Evolutionary conservation across 1,140 invertebrate species (phyloP).

Genomic region (Proctacanthus coquilletti): DNA sequence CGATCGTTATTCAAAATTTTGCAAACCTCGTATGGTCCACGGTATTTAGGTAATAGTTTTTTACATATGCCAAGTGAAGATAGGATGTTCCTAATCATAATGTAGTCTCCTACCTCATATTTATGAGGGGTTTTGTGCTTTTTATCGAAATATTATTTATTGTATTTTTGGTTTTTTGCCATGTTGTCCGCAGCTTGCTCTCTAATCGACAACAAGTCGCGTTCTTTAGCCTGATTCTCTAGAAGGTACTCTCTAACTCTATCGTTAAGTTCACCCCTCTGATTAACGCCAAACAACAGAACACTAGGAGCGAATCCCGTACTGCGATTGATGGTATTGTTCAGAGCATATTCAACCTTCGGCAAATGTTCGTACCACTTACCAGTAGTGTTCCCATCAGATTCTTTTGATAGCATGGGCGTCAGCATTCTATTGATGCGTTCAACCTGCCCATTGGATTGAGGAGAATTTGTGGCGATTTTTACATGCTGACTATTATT

Average conservation of each 20-base stretch:
- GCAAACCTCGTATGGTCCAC: constrained; percentile 13
- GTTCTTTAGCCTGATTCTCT: too few relatives aligned
- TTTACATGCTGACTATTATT: constrained; percentile 9
- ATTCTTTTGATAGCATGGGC: constrained; percentile 9
- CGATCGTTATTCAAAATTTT: constrained; percentile 13
- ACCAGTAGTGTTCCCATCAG: too few relatives aligned
- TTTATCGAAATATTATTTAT: constrained; percentile 4
- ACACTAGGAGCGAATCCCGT: constrained; percentile 10
- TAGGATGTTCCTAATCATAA: constrained; percentile 12
- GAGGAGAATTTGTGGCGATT: constrained; percentile 7
- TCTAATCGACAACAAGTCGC: too few relatives aligned
- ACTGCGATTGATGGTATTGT: constrained; percentile 11
- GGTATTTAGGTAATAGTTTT: constrained; percentile 14
- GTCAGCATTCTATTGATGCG: constrained; percentile 10
- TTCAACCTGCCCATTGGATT: constrained; percentile 13
- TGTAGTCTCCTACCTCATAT: constrained; percentile 13
- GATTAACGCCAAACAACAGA: constrained; percentile 11
- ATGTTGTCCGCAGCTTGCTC: too few relatives aligned
- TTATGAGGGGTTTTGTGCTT: constrained; percentile 6
- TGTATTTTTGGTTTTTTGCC: constrained; percentile 5
- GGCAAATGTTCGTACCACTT: constrained; percentile 11
- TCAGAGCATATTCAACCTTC: constrained; percentile 12
- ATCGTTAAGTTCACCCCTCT: not conserved
- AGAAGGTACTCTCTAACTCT: too few relatives aligned
- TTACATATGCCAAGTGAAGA: constrained; percentile 8